phyloP scores from a whole-genome alignment of 2,113 vertebrate species.

The Urocolius indicus region DNA sequence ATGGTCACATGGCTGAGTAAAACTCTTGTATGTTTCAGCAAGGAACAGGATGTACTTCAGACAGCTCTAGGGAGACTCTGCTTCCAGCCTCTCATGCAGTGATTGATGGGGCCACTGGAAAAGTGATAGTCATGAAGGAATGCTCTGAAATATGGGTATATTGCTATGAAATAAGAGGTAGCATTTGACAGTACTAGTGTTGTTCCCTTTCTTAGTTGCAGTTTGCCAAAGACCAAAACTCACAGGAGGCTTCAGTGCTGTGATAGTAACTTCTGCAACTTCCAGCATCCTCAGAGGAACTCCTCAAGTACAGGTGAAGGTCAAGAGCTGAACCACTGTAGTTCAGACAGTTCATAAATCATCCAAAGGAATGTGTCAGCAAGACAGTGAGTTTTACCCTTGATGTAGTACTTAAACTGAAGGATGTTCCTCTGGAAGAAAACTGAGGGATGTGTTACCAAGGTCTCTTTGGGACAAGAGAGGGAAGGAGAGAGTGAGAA shows the following conservation, averaged over 20 bases:
- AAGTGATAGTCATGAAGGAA: neutral
- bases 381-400: neutral
- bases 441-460: neutral
- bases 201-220: accelerated
- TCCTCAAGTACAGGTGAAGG: neutral
- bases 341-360: neutral
- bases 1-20: neutral
- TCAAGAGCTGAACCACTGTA: neutral
- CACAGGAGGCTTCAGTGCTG: neutral
- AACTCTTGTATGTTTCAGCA: neutral
- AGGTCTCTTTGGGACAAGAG: neutral
- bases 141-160: neutral
- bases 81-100: accelerated
- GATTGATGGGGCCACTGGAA: neutral
- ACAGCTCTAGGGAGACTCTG: neutral
- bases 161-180: neutral
- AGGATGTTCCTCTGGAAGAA: neutral
- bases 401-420: neutral
- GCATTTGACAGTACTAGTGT: neutral
- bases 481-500: neutral
- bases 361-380: accelerated
- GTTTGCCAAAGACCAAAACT: neutral
- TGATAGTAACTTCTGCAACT: neutral
- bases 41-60: neutral
- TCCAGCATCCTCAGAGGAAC: neutral